Evolutionary conservation across 30 jellyfish, hydroid and myxozoan species (phyloP), one percentile per base, ranked within the genome.

Genomic region (Aurelia aurita complex sp. Pacific): DNA sequence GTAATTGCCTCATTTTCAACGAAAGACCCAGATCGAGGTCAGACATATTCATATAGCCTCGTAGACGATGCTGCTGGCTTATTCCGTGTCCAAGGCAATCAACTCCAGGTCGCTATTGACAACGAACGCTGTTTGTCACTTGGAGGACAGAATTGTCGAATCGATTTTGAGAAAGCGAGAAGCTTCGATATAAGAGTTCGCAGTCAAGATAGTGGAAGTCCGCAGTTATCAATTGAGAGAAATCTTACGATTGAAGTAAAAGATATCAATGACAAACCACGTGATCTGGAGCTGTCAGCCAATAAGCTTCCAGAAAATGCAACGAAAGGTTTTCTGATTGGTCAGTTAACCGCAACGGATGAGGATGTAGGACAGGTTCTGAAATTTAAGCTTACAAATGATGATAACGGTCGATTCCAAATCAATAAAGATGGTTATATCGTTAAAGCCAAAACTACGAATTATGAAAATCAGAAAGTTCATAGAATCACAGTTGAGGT

Each of bases 241-340:
- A 60, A 70, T 4, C 5, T 92, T 29, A 29, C 76, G 43, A 80
- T 92, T 42, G 19, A 32, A 42, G 63, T 92, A 16, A 57, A 29
- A 19, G 92, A 92, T 68, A 63, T 78, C 43, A 92, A 92, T 67
- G 98, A 92, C 34, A 79, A 71, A 13, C 98, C 98, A 64, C 85
- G 96, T 57, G 83, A 87, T 70, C 23, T 92, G 16, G 60, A 52
- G 23, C 76, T 92, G 17, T 79, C 96, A n/a, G 77, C 85, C 82
- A 78, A 82, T 74, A 18, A 36, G 34, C 77, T 92, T 12, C 72
- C 77, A 7, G 98, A 92, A 67, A 83, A 87, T 77, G 95, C 93
- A 2, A 79, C 96, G 18, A 77, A 64, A 46, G 97, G 96, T 63
- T 73, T 35, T 72, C 50, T 32, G 69, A 88, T 92, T 76, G 98